These are phyloP conservation scores for Melanotus villosus DNA, from an alignment of 2,888 invertebrate genomes.

Conservation along the genomic window DNA sequence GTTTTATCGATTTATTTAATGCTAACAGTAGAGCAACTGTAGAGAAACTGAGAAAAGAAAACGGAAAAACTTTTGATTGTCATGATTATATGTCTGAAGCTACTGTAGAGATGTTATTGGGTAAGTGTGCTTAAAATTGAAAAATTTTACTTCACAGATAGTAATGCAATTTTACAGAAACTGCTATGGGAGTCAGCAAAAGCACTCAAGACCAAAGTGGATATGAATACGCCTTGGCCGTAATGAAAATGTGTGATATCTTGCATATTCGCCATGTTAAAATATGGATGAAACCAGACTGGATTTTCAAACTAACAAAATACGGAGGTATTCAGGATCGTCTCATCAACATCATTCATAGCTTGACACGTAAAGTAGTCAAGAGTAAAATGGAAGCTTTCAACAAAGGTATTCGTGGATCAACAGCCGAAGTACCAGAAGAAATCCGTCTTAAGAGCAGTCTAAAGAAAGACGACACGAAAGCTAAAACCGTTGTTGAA, in stretches of 20 bases:
- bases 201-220: constrained; percentile 86
- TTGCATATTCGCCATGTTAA: constrained; percentile 86
- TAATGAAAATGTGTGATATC: constrained; percentile 92
- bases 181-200: constrained; percentile 91
- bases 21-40: constrained; percentile 85
- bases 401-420: constrained; percentile 69
- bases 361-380: constrained; percentile 82
- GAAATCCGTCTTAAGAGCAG: constrained; percentile 63
- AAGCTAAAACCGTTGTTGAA: constrained; percentile 71
- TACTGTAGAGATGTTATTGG: constrained; percentile 82
- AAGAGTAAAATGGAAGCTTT: constrained; percentile 76
- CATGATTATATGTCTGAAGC: constrained; percentile 90
- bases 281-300: constrained; percentile 83
- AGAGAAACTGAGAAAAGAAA: constrained; percentile 79
- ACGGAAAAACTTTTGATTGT: constrained; percentile 81
- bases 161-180: constrained; percentile 72
- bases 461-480: constrained; percentile 59
- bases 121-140: constrained; percentile 14
- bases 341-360: constrained; percentile 83
- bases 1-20: constrained; percentile 89
- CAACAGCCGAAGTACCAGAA: constrained; percentile 63
- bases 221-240: constrained; percentile 88
- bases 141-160: neutral
- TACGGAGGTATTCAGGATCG: constrained; percentile 82
- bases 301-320: constrained; percentile 82